Conservation (phyloP, 2,113 vertebrate genomes). For the Zootoca vivipara region DNA sequence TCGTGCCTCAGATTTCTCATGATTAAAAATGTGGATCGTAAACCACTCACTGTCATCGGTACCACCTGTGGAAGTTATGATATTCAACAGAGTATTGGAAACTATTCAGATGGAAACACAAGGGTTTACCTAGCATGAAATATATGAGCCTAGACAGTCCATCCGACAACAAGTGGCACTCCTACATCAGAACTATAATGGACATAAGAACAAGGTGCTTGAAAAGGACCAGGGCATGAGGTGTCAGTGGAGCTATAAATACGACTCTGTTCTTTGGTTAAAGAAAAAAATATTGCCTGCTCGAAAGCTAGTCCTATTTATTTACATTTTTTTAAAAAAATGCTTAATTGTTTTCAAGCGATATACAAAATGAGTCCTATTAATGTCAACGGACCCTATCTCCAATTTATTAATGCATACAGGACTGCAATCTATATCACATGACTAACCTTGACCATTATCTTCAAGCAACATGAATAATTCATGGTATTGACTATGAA, state of each 20-base stretch:
- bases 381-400: background rate
- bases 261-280: too few relatives aligned
- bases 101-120: background rate
- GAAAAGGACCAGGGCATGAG: too few relatives aligned
- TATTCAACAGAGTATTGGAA: background rate
- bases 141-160: background rate
- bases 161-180: background rate
- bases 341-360: background rate
- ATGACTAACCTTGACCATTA: background rate
- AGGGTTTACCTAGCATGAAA: background rate
- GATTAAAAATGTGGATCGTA: slow-evolving; percentile 21
- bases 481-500: background rate
- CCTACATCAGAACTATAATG: background rate
- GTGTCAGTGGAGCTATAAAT: background rate
- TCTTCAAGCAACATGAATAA: background rate
- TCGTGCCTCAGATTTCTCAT: background rate
- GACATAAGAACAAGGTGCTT: too few relatives aligned
- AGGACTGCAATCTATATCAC: background rate
- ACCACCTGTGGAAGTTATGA: background rate
- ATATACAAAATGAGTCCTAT: background rate
- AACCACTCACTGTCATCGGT: background rate
- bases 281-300: background rate
- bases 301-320: background rate
- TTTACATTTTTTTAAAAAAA: too few relatives aligned
- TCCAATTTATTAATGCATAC: background rate